Conservation (phyloP, 2,797 vertebrate species). For the Melanotaenia parkinsoni region DNA sequence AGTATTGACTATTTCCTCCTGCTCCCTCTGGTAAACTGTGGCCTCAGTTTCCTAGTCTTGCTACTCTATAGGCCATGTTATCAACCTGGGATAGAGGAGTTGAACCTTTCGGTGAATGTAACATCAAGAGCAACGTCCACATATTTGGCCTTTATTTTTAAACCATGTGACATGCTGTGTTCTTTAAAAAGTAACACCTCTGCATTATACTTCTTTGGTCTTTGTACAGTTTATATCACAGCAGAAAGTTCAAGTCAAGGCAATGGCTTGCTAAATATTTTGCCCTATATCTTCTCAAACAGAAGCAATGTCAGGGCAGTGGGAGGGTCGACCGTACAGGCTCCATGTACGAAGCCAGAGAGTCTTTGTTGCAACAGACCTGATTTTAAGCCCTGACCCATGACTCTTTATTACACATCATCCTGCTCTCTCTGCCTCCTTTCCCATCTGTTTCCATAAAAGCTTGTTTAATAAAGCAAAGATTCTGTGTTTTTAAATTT, state of each 20-base stretch:
- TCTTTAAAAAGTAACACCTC: neutral
- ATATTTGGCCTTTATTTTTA: neutral
- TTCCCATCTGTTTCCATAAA: neutral
- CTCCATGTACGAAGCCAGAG: too few relatives aligned
- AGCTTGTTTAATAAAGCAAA: too few relatives aligned
- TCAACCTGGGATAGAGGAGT: slow-evolving; percentile 34
- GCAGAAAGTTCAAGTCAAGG: neutral
- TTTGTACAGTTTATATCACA: neutral
- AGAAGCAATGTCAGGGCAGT: too few relatives aligned
- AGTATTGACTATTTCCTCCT: slow-evolving; percentile 59
- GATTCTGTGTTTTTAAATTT: too few relatives aligned
- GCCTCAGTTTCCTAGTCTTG: slow-evolving; percentile 72
- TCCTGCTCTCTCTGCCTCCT: neutral
- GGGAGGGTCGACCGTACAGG: neutral
- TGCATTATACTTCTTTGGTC: neutral
- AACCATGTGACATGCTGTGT: neutral
- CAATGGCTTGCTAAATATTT: neutral
- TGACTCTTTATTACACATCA: neutral
- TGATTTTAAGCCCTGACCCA: neutral
- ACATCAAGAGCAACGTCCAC: neutral
- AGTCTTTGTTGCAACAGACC: neutral
- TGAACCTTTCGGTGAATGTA: neutral
- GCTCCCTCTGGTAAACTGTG: slow-evolving; percentile 36
- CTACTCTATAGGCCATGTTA: slow-evolving; percentile 51
- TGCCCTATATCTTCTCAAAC: neutral